Percentiles rank a stretch among this genome's conserved stretches.
phyloP scores from a whole-genome alignment of 1,140 invertebrate species.

The Drosophila parabipectinata region DNA sequence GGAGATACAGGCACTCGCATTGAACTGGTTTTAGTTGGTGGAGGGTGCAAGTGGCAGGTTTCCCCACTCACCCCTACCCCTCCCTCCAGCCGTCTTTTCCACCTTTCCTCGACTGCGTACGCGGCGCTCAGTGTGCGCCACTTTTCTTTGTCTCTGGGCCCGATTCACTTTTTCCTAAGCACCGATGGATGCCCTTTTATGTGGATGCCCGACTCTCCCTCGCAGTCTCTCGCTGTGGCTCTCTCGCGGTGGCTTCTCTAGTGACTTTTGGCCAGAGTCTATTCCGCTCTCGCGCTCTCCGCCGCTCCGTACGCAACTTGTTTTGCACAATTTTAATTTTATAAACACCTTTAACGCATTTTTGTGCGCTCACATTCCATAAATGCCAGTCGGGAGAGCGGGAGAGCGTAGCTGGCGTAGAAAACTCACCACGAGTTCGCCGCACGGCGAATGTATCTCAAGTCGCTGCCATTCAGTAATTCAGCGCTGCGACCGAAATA shows the following conservation, averaged over 20 bases:
- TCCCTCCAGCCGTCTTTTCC: constrained; percentile 1
- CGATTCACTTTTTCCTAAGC: constrained; percentile 80
- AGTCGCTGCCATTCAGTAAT: constrained; percentile 68
- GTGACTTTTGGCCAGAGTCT: no score
- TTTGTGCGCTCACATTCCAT: constrained; percentile 82
- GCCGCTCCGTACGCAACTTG: constrained; percentile 64
- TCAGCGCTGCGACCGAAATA: constrained; percentile 47
- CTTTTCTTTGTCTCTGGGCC: constrained; percentile 77
- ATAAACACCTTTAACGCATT: constrained; percentile 83
- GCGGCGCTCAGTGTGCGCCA: constrained; percentile 62
- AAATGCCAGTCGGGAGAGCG: constrained; percentile 55
- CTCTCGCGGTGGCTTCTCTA: not conserved
- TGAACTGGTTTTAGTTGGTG: constrained; percentile 68
- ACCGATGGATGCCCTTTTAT: constrained; percentile 37
- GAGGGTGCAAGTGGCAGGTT: constrained; percentile 77
- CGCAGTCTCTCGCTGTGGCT: constrained; percentile 1
- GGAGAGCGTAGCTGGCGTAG: constrained; percentile 1
- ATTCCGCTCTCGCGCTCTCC: constrained; percentile 19
- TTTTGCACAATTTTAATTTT: constrained; percentile 83
- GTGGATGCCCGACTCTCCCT: not conserved
- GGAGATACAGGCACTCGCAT: constrained; percentile 10
- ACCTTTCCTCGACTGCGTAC: constrained; percentile 49
- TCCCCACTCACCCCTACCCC: constrained; percentile 3
- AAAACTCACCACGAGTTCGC: constrained; percentile 65
- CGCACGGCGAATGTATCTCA: constrained; percentile 41